Conservation (phyloP, 2,888 invertebrate species). For the Dichetophora obliterata region DNA sequence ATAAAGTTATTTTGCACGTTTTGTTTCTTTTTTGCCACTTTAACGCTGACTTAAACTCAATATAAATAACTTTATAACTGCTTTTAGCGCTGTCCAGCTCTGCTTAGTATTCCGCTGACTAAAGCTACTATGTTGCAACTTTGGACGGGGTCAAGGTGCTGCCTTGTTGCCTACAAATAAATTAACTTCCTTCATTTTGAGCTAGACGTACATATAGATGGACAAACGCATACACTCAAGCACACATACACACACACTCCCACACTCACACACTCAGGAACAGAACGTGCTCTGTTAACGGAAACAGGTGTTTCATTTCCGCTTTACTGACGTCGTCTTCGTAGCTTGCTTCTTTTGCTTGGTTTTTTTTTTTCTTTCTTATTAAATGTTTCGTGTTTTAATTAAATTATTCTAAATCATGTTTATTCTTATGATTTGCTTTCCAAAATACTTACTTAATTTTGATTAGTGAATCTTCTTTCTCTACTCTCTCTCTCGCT, state of each 20-base stretch:
- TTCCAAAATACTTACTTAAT: background rate
- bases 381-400: background rate
- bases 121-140: background rate
- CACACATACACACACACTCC: background rate
- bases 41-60: background rate
- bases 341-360: background rate
- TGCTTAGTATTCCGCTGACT: background rate
- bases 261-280: too few species aligned
- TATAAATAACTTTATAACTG: background rate
- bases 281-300: background rate
- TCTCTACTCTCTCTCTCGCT: background rate
- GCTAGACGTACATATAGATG: background rate
- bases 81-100: background rate
- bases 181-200: background rate
- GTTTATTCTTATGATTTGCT: background rate
- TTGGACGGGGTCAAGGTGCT: too few species aligned
- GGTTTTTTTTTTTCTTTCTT: background rate
- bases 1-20: too few species aligned
- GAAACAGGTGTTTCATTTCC: background rate
- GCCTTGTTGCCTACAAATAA: constrained; percentile 1
- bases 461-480: background rate
- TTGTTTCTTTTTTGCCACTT: too few species aligned
- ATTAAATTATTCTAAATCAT: background rate
- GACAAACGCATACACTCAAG: background rate
- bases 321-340: background rate